Conservation (phyloP, 2,797 vertebrate genomes). For the Antennarius maculatus region DNA sequence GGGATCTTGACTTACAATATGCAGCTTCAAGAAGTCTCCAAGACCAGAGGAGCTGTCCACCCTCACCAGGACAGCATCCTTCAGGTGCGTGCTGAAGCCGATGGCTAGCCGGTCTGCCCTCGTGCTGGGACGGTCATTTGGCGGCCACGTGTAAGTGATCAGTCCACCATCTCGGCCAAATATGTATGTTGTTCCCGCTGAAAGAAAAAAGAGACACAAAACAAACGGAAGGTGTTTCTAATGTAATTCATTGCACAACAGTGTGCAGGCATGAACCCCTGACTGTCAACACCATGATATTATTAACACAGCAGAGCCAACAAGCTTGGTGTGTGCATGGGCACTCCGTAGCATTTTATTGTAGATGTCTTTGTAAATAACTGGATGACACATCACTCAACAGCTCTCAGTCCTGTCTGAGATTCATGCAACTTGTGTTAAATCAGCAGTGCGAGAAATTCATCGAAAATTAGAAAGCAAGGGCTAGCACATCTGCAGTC, state of each 20-base stretch:
- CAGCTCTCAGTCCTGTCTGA: constrained; percentile 61
- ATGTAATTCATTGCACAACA: background rate
- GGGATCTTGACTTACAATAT: constrained; percentile 90
- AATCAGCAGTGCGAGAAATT: constrained; percentile 50
- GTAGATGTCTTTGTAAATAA: constrained; percentile 60
- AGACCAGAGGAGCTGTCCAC: constrained; percentile 97
- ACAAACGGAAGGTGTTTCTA: constrained; percentile 34
- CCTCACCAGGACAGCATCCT: constrained; percentile 94
- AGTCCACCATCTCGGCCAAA: constrained; percentile 98
- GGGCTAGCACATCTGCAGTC: constrained; percentile 17
- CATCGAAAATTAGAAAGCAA: constrained; percentile 56
- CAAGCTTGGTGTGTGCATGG: constrained; percentile 26
- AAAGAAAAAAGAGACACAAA: constrained; percentile 7
- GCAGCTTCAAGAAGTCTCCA: constrained; percentile 97
- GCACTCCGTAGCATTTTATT: constrained; percentile 53
- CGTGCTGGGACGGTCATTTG: constrained; percentile 96
- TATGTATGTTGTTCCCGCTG: constrained; percentile 98
- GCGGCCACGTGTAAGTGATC: constrained; percentile 98
- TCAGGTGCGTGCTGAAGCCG: constrained; percentile 97
- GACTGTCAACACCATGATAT: constrained; percentile 54
- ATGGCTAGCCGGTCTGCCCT: constrained; percentile 96
- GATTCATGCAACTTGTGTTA: constrained; percentile 64
- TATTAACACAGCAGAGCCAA: constrained; percentile 50
- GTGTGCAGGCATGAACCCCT: constrained; percentile 17
- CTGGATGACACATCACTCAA: constrained; percentile 67